Evolutionary conservation across 2,113 vertebrate genomes (phyloP), one percentile per base, ranked within the genome.

Genomic region (Ia io): DNA sequence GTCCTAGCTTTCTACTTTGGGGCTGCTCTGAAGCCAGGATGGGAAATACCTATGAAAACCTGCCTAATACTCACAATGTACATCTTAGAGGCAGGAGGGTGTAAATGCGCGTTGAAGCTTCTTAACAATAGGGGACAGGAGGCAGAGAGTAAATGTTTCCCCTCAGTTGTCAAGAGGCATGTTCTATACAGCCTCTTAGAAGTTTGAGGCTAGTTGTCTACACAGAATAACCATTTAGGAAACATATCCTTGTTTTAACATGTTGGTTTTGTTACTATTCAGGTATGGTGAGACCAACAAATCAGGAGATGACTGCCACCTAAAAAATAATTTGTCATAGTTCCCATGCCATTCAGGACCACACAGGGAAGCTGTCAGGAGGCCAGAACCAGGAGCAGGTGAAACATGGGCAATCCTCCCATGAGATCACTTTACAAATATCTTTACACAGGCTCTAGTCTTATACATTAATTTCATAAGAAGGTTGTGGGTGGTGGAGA

Each of bases 401-500:
- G 10, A 47, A 35, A 70, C 1, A 14, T 6, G 10, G 7, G 28
- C 6, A 25, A 17, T 30, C 47, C 74, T 59, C 1, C 0, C 10
- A 18, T 61, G 49, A 79, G 84, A 18, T 73, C 22, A 4, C 42
- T 90, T 90, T 63, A 76, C 2, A 89, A 35, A 40, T 35, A 53
- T 9, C 20, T 77, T 44, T 59, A 23, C 1, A 13, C 8, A 6
- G 2, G 53, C 7, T 37, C 44, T 37, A n/a, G 0, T 18, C 40
- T 53, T 9, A 37, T 4, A 30, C 12, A 20, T 59, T 9, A 14
- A 25, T 73, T 30, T 65, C 69, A 30, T 4, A 59, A 14, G 53
- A 13, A 6, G 5, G 9, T 6, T 7, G 2, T 7, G 2, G 18
- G 1, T 14, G 9, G 2, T 23, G 17, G 6, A 71, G 2, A 35